Base-by-base conservation (phyloP, 2,113 vertebrate species). In the Sula dactylatra region DNA sequence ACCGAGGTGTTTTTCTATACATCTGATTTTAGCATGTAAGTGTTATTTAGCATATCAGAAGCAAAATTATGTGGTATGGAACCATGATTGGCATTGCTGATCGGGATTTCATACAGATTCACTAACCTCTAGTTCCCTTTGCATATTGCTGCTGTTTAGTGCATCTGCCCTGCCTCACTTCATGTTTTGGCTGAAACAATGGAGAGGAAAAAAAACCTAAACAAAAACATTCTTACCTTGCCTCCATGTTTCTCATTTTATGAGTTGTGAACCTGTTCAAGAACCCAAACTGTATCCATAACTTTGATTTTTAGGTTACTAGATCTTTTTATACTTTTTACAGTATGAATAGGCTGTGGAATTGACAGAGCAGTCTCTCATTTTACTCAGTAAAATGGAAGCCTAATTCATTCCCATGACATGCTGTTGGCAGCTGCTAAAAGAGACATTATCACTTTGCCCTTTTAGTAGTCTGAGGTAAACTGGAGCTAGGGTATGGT, bases 361-460 rank as follows among this genome's bases (percentile, higher is more conserved):
- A 86, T 15, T 86, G 36, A 62, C 58, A 83, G 22, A 80, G 26
- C 13, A 83, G 36, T 86, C 50, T 65, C 62, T 80, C 34, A 55
- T 70, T 91, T 87, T 85, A 54, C 49, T 90, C 66, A 61, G 31
- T 79, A 55, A 79, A 61, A 93, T 49, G 52, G 78, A 93, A 96
- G n/a, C 44, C 52, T 91, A 82, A 62, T 90, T 86, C 50, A 42
- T 83, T 88, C 45, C 67, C 26, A 40, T 92, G 78, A 91, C 9
- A 1, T 69, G 47, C 49, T 64, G 61, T 52, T 95, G 93, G 83
- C 83, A 96, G 81, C 86, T 91, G 91, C 61, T 96, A 91, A 94
- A 86, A 95, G 16, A 94, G 65, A 91, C 54, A 80, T 95, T 82
- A 87, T 66, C 82, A 55, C 79, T 92, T 93, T 88, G 86, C 44